Evolutionary conservation across 1,140 invertebrate species (phyloP), one percentile per base, ranked within the genome.

Genomic region (Bombus picipes): DNA sequence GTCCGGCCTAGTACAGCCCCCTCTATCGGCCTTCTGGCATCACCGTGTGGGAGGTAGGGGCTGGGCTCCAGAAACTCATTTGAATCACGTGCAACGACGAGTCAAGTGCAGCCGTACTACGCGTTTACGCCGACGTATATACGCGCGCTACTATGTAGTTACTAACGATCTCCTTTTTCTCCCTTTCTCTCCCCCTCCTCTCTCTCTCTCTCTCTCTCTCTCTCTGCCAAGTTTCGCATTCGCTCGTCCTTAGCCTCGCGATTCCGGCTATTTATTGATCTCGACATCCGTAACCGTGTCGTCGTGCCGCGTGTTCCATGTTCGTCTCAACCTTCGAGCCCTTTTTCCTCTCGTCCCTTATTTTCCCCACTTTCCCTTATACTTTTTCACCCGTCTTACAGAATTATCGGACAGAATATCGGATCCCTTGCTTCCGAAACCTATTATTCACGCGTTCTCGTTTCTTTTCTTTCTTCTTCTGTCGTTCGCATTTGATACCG

Each of bases 51-150:
- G 85, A 53, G 66, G 77, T 12, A 70, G 80, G 83, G 32, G 28
- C 12, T 78, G 71, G 83, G 6, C 57, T 57, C 59, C 66, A 84
- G 89, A 91, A 91, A 88, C 87, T 92, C 88, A 91, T 92, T 92
- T 91, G 85, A 89, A 90, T 91, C 82, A 88, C 83, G 80, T 85
- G 91, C 83, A 91, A 92, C 80, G 88, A 85, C 83, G 86, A 89
- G 81, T 88, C 87, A 90, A 91, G 90, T 89, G 89, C 85, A 89
- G 75, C 65, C 81, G 85, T 88, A 88, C 77, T 88, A 88, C 87
- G 84, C 75, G 73, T 65, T 79, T 81, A 72, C 57, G 68, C 57
- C 74, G 66, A 47, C 73, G 83, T 72, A 81, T 76, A 74, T 86
- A 83, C 80, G 65, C 88, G 65, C 88, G 86, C 75, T 86, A 89